phyloP scores from a whole-genome alignment of 2,113 vertebrate genomes.

The Hyperopisus bebe region DNA sequence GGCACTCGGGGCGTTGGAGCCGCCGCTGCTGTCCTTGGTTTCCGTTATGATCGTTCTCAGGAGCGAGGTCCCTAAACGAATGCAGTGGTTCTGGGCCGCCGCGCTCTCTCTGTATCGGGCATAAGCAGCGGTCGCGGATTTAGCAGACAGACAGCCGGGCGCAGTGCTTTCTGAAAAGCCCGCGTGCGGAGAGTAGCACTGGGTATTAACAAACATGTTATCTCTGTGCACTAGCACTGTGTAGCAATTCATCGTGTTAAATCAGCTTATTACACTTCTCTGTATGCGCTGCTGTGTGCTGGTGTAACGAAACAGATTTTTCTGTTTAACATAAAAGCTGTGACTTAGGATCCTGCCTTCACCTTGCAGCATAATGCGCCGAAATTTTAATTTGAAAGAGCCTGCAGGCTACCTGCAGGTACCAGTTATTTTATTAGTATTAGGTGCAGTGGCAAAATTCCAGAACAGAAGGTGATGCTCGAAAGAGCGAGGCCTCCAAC shows the following conservation, averaged over 20 bases:
- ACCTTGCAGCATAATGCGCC: not conserved
- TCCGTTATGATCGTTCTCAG: not conserved
- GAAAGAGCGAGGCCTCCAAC: not conserved
- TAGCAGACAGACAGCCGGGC: not conserved
- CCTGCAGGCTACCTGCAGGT: conserved; percentile 3
- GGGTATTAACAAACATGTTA: not conserved
- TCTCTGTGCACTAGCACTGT: conserved; percentile 7
- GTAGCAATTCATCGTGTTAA: conserved; percentile 22
- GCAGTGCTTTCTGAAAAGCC: not conserved
- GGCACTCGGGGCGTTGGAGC: not conserved
- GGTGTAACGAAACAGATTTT: not conserved
- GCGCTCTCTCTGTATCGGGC: not conserved
- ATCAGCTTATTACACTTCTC: not conserved
- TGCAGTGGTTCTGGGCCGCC: not conserved
- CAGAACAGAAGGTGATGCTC: not conserved
- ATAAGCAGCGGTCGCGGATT: not conserved
- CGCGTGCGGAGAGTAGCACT: not conserved
- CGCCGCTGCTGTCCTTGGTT: not conserved
- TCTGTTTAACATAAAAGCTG: not conserved
- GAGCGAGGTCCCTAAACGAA: not conserved
- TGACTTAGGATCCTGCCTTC: conserved; percentile 1
- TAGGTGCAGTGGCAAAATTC: not conserved
- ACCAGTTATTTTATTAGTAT: not conserved
- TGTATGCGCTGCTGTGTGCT: not conserved
- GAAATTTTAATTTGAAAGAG: not conserved